Evolutionary conservation across 2,113 vertebrate species (phyloP).

Genomic region (Strix uralensis): DNA sequence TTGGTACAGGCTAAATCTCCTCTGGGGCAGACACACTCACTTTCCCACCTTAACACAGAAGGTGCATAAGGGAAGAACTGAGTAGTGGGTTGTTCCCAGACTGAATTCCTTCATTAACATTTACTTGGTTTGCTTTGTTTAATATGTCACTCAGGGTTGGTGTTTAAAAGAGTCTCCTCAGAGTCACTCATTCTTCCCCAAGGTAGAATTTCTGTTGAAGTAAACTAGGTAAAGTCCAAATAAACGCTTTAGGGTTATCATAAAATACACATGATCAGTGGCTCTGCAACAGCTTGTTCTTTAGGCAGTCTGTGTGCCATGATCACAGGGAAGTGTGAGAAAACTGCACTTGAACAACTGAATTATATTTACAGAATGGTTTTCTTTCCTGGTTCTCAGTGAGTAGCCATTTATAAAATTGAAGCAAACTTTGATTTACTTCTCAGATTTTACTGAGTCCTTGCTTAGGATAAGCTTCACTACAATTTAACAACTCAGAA

Average conservation of each 20-base stretch:
- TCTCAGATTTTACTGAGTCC: neutral
- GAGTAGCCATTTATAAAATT: neutral
- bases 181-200: neutral
- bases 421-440: neutral
- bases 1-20: neutral
- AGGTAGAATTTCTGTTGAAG: neutral
- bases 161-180: neutral
- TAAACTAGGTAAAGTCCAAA: neutral
- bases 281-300: neutral
- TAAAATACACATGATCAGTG: neutral
- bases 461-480: neutral
- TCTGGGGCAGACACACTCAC: neutral
- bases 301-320: neutral
- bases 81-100: neutral
- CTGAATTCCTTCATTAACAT: neutral
- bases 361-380: neutral
- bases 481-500: neutral
- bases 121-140: neutral
- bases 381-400: neutral
- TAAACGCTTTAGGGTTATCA: neutral
- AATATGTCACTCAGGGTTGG: neutral
- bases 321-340: neutral
- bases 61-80: neutral
- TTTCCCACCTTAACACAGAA: neutral
- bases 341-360: neutral